Evolutionary conservation across 2,113 vertebrate species (phyloP).

Genomic region (Vanacampus margaritifer): DNA sequence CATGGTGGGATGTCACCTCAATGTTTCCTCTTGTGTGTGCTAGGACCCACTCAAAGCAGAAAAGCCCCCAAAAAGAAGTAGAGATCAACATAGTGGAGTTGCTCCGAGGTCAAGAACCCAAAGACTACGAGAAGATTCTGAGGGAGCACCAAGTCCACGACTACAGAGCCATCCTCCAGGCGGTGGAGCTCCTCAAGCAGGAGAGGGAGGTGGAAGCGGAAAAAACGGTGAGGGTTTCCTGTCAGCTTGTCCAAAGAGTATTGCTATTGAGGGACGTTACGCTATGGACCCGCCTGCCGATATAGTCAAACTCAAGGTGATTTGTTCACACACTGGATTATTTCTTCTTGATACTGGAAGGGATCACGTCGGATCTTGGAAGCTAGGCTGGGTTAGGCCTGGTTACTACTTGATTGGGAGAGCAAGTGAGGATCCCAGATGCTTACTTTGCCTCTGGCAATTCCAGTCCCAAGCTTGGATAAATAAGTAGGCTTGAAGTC

Average conservation of each 20-base stretch:
- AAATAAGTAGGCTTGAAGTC: neutral
- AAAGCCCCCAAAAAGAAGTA: constrained; percentile 83
- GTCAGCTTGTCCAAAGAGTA: neutral
- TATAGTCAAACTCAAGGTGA: too few species aligned
- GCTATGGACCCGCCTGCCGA: too few species aligned
- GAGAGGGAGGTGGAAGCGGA: constrained; percentile 82
- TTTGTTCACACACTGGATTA: too few species aligned
- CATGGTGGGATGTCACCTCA: neutral
- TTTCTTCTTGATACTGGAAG: too few species aligned
- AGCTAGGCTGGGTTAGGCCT: too few species aligned
- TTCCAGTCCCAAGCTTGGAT: neutral
- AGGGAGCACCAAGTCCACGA: constrained; percentile 91
- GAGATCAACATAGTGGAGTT: constrained; percentile 87
- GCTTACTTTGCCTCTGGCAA: neutral
- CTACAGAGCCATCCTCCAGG: constrained; percentile 93
- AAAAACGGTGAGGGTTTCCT: constrained; percentile 69
- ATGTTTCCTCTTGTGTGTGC: constrained; percentile 5
- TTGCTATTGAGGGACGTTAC: neutral
- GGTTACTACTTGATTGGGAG: too few species aligned
- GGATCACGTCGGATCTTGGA: too few species aligned
- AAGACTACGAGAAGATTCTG: constrained; percentile 94
- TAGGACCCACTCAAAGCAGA: constrained; percentile 89
- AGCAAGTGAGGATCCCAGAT: too few species aligned
- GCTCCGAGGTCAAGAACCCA: constrained; percentile 95
- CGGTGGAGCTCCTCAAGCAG: constrained; percentile 88